Conservation (phyloP, 2,888 invertebrate species). For the Standfussiana lucernea region DNA sequence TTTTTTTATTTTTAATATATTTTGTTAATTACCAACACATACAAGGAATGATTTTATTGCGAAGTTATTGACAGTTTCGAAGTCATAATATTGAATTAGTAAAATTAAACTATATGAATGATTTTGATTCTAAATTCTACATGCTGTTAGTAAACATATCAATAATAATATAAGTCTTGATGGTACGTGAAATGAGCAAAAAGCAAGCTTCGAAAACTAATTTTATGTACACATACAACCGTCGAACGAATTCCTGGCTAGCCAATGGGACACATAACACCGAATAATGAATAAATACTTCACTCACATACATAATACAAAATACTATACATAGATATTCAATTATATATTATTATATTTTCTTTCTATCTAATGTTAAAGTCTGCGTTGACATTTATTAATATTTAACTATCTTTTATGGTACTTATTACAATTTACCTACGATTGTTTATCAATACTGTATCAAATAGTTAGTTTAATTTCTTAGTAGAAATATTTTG, state of each 20-base stretch:
- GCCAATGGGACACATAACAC: constrained; percentile 24
- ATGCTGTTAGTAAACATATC: constrained; percentile 14
- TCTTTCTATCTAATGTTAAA: constrained; percentile 57
- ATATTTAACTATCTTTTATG: not conserved
- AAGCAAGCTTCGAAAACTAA: constrained; percentile 42
- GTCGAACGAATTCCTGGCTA: constrained; percentile 27
- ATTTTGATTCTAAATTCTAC: constrained; percentile 4
- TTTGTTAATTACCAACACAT: constrained; percentile 38
- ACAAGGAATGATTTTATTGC: constrained; percentile 51
- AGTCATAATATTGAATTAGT: constrained; percentile 2
- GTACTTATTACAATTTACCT: not conserved
- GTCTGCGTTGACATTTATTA: constrained; percentile 45
- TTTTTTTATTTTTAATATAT: not conserved
- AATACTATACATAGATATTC: constrained; percentile 61
- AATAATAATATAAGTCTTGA: constrained; percentile 11
- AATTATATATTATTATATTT: constrained; percentile 46
- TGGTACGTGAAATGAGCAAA: constrained; percentile 39
- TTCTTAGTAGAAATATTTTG: constrained; percentile 44
- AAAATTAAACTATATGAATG: constrained; percentile 2
- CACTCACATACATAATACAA: constrained; percentile 39
- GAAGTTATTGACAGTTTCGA: constrained; percentile 17
- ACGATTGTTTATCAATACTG: constrained; percentile 33
- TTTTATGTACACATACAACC: constrained; percentile 47
- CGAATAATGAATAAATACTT: constrained; percentile 36
- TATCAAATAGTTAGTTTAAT: constrained; percentile 33